Base-by-base conservation (phyloP, 2,113 vertebrate species). In the Pluvialis apricaria region DNA sequence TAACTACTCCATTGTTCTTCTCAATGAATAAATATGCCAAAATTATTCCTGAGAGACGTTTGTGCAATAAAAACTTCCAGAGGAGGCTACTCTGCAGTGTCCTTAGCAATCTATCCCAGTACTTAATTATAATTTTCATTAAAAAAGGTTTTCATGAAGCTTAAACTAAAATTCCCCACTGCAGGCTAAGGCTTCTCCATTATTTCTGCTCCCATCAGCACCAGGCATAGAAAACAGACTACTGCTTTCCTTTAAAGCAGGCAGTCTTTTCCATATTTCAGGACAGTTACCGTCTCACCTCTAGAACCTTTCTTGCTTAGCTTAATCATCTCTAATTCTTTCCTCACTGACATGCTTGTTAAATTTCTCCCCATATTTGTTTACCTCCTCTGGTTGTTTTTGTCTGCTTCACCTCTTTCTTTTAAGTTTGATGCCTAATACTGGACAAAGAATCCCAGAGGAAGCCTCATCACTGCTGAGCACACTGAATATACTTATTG, bases 21-120 rank as follows among this genome's bases (percentile, higher is more conserved):
- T 88, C 21, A 4, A 11, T 40, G 69, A 40, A 45, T 66, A 82
- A 57, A 78, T 16, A 7, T 0, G 0, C 21, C 70, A 42, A 25
- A 42, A 13, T 51, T 44, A 47, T 7, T 83, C 44, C 80, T 15
- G 34, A 49, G 76, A 64, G 72, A 29, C 1, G 1, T 38, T 72
- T 87, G 42, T 54, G 38, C 65, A 62, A 10, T 44, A 25, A 62
- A 85, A 85, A 21, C 42, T 52, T 58, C 42, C 52, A 20, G 66
- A 82, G 47, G 7, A 60, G 52, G 42, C 32, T 85, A 5, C 3
- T 62, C 24, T 72, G 51, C 5, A 3, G 15, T 25, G 47, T 45
- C 62, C n/a, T 45, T 13, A 64, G 82, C 22, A 76, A 51, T 24
- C 66, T n/a, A 26, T 14, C 26, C n/a, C 31, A n/a, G 62, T 29